Evolutionary conservation across 2,797 vertebrate genomes (phyloP).

Genomic region (Denticeps clupeoides): DNA sequence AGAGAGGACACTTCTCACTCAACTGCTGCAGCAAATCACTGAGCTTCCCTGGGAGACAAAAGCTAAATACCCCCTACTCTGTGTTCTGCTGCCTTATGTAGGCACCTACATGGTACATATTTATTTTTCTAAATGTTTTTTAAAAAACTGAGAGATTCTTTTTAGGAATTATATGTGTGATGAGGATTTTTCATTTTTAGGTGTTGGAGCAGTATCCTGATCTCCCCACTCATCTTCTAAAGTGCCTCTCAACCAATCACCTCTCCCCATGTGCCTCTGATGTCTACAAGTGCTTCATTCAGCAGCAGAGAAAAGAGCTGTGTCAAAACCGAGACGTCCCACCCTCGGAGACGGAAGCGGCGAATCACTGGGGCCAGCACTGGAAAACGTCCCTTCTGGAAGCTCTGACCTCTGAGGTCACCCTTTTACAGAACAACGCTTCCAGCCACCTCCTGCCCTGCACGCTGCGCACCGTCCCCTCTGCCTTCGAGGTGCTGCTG

Average conservation of each 20-base stretch:
- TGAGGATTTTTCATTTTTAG: conserved; percentile 43
- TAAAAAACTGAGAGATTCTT: neutral
- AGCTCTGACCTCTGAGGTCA: conserved; percentile 60
- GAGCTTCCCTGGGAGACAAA: conserved; percentile 72
- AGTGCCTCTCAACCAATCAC: conserved; percentile 74
- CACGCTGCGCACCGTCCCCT: conserved; percentile 67
- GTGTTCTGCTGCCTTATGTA: conserved; percentile 65
- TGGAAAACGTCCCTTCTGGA: conserved; percentile 62
- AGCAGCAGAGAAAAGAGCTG: conserved; percentile 56
- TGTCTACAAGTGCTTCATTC: conserved; percentile 67
- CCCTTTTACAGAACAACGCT: conserved; percentile 63
- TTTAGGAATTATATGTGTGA: too few species aligned
- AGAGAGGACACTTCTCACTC: conserved; percentile 50
- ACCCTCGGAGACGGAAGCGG: conserved; percentile 43
- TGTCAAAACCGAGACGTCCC: conserved; percentile 1
- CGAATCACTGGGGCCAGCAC: conserved; percentile 49
- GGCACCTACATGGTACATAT: conserved; percentile 58
- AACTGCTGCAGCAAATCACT: conserved; percentile 53
- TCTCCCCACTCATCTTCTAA: conserved; percentile 65
- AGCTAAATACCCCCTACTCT: conserved; percentile 68
- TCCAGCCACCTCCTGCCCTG: conserved; percentile 60
- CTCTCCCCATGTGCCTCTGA: conserved; percentile 66
- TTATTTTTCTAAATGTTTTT: neutral
- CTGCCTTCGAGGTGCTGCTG: conserved; percentile 45
- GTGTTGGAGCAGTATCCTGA: conserved; percentile 58